phyloP scores from a whole-genome alignment of 2,888 invertebrate genomes.

The Eristalinus aeneus region DNA sequence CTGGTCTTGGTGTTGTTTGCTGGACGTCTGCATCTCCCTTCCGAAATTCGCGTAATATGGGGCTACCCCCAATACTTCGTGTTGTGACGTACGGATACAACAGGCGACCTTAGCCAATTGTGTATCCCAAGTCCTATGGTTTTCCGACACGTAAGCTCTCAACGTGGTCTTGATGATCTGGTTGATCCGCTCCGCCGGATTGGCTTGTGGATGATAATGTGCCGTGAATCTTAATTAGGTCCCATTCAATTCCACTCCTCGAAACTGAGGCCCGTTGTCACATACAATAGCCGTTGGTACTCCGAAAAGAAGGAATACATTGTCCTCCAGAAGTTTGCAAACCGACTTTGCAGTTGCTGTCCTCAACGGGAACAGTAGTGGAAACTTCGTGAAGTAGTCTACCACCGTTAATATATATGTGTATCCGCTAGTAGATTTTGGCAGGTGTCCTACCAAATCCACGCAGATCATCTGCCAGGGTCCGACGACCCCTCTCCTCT shows the following conservation, averaged over 20 bases:
- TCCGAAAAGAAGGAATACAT: too few relatives aligned
- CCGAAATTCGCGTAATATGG: too few relatives aligned
- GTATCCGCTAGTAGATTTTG: background rate
- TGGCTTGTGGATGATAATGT: background rate
- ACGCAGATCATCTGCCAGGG: background rate
- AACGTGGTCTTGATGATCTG: constrained; percentile 3
- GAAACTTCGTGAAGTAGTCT: too few relatives aligned
- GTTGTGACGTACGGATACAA: constrained; percentile 18
- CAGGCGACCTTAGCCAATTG: constrained; percentile 13
- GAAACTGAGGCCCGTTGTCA: too few relatives aligned
- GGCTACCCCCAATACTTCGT: constrained; percentile 18
- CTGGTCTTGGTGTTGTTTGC: background rate
- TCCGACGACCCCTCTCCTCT: background rate
- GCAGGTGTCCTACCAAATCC: too few relatives aligned
- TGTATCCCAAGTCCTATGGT: constrained; percentile 18
- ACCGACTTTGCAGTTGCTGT: too few relatives aligned
- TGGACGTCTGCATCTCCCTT: too few relatives aligned
- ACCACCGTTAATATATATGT: background rate
- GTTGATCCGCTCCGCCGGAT: background rate
- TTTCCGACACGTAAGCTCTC: constrained; percentile 15
- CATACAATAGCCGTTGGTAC: too few relatives aligned
- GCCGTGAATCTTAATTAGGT: background rate
- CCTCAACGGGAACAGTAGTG: too few relatives aligned
- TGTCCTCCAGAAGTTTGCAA: too few relatives aligned
- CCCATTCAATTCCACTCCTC: too few relatives aligned